Base-by-base conservation (phyloP, 2,888 invertebrate species). In the Ochropacha duplaris region DNA sequence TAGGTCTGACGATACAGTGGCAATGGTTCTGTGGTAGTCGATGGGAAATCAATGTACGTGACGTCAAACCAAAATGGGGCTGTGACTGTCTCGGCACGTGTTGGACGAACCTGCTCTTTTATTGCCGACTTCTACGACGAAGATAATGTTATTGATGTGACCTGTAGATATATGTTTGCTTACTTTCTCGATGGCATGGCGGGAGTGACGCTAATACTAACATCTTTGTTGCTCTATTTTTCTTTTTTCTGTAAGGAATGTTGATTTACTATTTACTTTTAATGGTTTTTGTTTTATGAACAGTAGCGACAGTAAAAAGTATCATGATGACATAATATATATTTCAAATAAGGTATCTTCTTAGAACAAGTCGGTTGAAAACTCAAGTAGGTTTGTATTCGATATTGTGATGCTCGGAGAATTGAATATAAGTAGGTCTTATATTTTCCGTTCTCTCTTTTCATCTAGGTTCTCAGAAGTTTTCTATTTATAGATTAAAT, bases 21-120 rank as follows among this genome's bases (percentile, higher is more conserved):
- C 44, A 44, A 44, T 44, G 44, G 19, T n/a, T 44, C n/a, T 44
- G 60, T 60, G 62, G 67, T 56, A 61, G 59, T 50, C 59, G 66
- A 70, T 70, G 69, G 51, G 54, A 72, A 70, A 69, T 70, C 69
- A 72, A 72, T 70, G 65, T 58, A 49, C 16, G 55, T 69, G 69
- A 72, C 70, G 70, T 69, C 72, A 69, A 24, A 19, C 16, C 26
- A 22, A 26, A 51, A 57, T 34, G 19, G 44, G 26, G 50, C 22
- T 50, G 50, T 24, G 14, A 56, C 50, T 50, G 12, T 56, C 14
- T 22, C 44, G 44, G 44, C 44, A 19, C 44, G 44, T 44, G 44
- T 44, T 19, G 19, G 19, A 19, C 19, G 44, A 44, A 44, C 44
- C 19, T 16, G 44, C 44, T 19, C 16, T 44, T 44, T 44, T 44